Base-by-base conservation (phyloP, 2,888 invertebrate genomes). In the Geophilus truncorum region DNA sequence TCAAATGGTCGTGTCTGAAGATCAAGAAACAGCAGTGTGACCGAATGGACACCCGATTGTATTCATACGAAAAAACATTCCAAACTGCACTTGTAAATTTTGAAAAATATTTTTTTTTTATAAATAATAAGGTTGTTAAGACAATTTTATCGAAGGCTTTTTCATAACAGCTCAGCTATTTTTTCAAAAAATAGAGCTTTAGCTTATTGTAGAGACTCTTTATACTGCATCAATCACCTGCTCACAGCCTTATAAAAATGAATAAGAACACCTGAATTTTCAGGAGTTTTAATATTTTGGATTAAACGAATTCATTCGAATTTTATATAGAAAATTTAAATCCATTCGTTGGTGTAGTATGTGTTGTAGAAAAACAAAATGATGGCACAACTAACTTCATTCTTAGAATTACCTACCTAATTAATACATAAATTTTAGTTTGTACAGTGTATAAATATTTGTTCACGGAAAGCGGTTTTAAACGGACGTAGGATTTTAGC, bases 21-120 rank as follows among this genome's bases (percentile, higher is more conserved):
- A 91, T 84, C 87, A 90, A 85, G 91, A 90, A 84, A 90, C 90
- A 82, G 89, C 89, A 83, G 90, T 91, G 83, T 91, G 83, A 84
- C 36, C 18, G 25, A 78, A 5, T 78, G 78, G 36, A 32, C 40
- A 78, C n/a, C 77, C 40, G 36, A 78, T 78, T 77, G 28, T 70
- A 70, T 70, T 28, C 70, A 76, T 28, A 76, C 3, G 18, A 76
- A 76, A 75, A 76, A 32, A 76, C 32, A 76, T 76, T 76, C 57
- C 57, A 57, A 51, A 57, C 57, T 57, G 57, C 57, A 57, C 57
- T 57, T 57, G 57, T 57, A 57, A 57, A 57, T 57, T 57, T 57
- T 57, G 57, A 57, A 57, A 57, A 57, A 57, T 57, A 57, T 57
- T 57, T 57, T 57, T 21, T 57, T 57, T 57, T 57, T 45, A 57